Conservation (phyloP, 2,113 vertebrate genomes). For the Piliocolobus tephrosceles region DNA sequence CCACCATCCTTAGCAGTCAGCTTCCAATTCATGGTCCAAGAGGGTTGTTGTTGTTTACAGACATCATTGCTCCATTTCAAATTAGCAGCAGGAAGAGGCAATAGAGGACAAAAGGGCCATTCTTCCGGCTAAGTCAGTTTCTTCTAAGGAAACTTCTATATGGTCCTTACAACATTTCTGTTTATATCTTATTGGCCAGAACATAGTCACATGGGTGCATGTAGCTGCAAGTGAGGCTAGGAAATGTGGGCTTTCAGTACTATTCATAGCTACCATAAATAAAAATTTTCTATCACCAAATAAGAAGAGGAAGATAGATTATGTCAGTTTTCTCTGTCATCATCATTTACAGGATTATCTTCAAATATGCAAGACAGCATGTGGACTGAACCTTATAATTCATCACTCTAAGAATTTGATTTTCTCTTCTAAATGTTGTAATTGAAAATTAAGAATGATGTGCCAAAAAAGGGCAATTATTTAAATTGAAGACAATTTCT, state of each 20-base stretch:
- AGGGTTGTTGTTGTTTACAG: background rate
- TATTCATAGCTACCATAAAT: background rate
- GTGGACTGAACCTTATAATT: background rate
- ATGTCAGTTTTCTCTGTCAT: background rate
- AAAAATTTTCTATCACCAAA: background rate
- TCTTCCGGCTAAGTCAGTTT: background rate
- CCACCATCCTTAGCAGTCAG: background rate
- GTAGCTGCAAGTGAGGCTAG: background rate
- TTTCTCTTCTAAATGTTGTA: background rate
- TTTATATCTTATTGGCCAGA: background rate
- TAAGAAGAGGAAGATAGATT: background rate
- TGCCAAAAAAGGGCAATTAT: background rate
- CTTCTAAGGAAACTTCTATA: background rate
- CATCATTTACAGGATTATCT: constrained; percentile 2
- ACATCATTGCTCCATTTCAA: background rate
- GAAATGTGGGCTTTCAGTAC: background rate
- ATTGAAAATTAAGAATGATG: constrained; percentile 11
- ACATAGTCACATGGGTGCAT: background rate
- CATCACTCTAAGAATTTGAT: background rate
- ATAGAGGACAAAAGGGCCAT: background rate
- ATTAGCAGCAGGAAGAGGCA: background rate
- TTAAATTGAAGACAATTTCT: constrained; percentile 19
- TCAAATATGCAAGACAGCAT: background rate
- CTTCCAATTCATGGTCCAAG: background rate
- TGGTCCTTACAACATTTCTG: background rate